phyloP scores from a whole-genome alignment of 2,888 invertebrate genomes.

The Drosophila pseudotalamancana region DNA sequence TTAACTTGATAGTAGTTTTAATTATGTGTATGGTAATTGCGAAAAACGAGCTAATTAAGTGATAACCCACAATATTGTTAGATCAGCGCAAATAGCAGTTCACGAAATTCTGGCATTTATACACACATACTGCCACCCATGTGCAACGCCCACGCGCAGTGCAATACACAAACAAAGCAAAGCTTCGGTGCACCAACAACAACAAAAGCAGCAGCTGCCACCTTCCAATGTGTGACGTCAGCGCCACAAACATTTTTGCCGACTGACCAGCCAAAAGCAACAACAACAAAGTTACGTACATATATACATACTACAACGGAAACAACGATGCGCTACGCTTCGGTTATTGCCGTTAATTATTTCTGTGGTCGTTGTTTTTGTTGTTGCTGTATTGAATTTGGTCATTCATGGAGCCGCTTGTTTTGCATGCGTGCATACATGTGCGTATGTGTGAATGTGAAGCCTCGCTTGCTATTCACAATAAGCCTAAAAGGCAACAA shows the following conservation, averaged over 20 bases:
- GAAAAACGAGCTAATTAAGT: neutral
- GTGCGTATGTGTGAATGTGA: slow-evolving; percentile 13
- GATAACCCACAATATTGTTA: slow-evolving; percentile 4
- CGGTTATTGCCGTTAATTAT: slow-evolving; percentile 78
- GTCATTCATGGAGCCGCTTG: slow-evolving; percentile 68
- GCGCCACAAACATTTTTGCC: slow-evolving; percentile 55
- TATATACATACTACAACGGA: slow-evolving; percentile 64
- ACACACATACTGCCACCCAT: slow-evolving; percentile 25
- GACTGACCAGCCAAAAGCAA: slow-evolving; percentile 44
- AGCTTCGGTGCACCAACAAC: slow-evolving; percentile 31
- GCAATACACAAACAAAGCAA: slow-evolving; percentile 52
- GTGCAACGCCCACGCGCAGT: slow-evolving; percentile 63
- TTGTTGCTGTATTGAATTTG: slow-evolving; percentile 63
- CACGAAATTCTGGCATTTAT: slow-evolving; percentile 32
- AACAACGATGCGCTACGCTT: slow-evolving; percentile 77
- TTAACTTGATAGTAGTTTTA: too few species aligned
- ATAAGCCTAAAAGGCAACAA: slow-evolving; percentile 53
- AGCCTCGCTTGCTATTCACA: slow-evolving; percentile 53
- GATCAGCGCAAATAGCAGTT: slow-evolving; percentile 25
- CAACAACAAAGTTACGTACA: slow-evolving; percentile 35
- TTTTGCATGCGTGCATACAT: slow-evolving; percentile 41
- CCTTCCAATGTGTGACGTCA: slow-evolving; percentile 62
- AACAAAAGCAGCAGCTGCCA: slow-evolving; percentile 17
- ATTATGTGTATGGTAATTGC: neutral
- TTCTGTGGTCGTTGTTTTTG: slow-evolving; percentile 40